Base-by-base conservation (phyloP, 1,140 invertebrate species). In the Lepidurus packardi region DNA sequence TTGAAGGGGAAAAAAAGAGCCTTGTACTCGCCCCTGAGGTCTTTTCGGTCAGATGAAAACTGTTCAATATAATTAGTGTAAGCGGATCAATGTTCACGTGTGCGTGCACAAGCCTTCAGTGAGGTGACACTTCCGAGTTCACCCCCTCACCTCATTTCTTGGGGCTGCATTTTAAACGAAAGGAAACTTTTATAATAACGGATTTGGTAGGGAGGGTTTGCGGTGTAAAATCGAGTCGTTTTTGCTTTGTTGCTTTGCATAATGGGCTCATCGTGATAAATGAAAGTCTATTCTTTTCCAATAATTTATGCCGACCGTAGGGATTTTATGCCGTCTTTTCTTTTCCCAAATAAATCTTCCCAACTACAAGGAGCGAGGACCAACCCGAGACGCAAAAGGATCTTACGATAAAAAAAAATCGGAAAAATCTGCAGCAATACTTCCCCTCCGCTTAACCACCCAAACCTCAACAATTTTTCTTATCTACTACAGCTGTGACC, bases 401-500 rank as follows among this genome's bases (percentile, higher is more conserved):
- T 34, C 13, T 21, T 65, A 65, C 53, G 53, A 65, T n/a, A 21
- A 16, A 65, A 65, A 13, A 21, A n/a, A 21, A 65, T 16, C 21
- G 21, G 21, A 8, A 21, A 65, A 65, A 65, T 65, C 53, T 65
- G 53, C 53, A 65, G 53, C 21, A 65, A 65, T 34, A 34, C 34
- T 65, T 65, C 53, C 53, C 21, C 53, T 16, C 53, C 9, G 16
- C 13, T n/a, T 21, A 13, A 16, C 45, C 45, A 16, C 45, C 10
- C 10, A n/a, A 65, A 65, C 53, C 53, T 65, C 53, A 65, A 65
- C 9, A 65, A 65, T 65, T 21, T 65, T 65, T 65, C 53, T 65
- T 65, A 65, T 65, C 53, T 21, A 13, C 53, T 65, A 65, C 53
- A 65, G 53, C 53, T 65, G 53, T 65, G 53, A 65, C 53, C 53